Base-by-base conservation (phyloP, 2,113 vertebrate genomes). In the Microtus montanus region DNA sequence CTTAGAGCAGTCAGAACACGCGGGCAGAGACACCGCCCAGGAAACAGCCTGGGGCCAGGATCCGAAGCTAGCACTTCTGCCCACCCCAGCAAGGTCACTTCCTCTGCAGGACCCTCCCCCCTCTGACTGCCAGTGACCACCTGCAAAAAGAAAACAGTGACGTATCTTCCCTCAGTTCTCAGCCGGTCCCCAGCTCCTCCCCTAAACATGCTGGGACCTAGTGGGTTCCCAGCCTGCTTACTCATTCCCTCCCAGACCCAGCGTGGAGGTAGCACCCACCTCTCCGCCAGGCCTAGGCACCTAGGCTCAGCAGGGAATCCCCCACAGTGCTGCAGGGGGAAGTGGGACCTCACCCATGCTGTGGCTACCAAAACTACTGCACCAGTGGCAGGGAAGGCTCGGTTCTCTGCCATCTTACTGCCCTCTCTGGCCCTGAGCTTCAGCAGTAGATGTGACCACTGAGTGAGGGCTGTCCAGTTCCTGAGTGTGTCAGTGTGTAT, bases 21-120 rank as follows among this genome's bases (percentile, higher is more conserved):
- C 63, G 47, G 61, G 49, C 47, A 77, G 47, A 78, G 78, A 54
- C 84, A 2, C 93, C 44, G 17, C 92, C 93, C 96, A 96, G 96
- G 95, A 97, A 94, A 68, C 92, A 78, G 87, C 84, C 63, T 33
- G 11, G 30, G 79, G 87, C 63, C 47, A 41, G 83, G 83, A 68
- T 41, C 58, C 0, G 35, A 89, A 79, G 20, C 9, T 0, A 15
- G 68, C 52, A 3, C 44, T 38, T 61, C 83, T 70, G 64, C 75
- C 74, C 24, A 24, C 70, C 63, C 54, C 47, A 74, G 44, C 30
- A 22, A 71, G 26, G 74, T 75, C 38, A 85, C 84, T 92, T 96
- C 92, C 95, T 94, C 90, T 63, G 44, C 30, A 38, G 80, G 83
- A 77, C 92, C 71, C 75, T 74, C 80, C 17, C 58, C 58, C 4